phyloP scores from a whole-genome alignment of 2,113 vertebrate species.

The Rhea americana region DNA sequence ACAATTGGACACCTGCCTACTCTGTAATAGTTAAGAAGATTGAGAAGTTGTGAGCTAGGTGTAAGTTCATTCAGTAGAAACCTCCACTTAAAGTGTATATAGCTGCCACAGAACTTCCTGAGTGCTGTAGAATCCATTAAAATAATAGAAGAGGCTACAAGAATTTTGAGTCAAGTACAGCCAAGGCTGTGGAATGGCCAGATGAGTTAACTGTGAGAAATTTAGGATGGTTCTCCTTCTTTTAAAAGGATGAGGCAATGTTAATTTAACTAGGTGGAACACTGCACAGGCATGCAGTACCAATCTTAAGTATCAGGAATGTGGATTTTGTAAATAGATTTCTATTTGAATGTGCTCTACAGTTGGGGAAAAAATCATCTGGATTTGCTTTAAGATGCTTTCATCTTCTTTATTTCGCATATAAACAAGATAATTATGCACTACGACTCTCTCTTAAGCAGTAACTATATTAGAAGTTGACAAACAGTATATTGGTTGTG shows the following conservation, averaged over 20 bases:
- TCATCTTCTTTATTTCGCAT: background rate
- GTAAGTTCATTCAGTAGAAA: background rate
- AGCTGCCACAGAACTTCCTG: constrained; percentile 52
- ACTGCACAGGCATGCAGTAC: background rate
- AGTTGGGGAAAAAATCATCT: background rate
- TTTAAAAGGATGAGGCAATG: background rate
- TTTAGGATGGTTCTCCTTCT: background rate
- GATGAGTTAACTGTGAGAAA: background rate
- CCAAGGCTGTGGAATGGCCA: background rate
- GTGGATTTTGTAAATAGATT: background rate
- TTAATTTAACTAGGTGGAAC: background rate
- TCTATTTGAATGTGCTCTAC: background rate
- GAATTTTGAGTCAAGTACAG: background rate
- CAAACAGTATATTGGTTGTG: background rate
- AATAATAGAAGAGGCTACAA: background rate
- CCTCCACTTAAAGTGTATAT: background rate
- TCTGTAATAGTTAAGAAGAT: constrained; percentile 15
- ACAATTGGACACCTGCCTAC: background rate
- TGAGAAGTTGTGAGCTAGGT: constrained; percentile 20
- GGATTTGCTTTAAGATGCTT: constrained; percentile 2
- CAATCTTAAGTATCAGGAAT: background rate
- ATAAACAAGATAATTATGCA: background rate
- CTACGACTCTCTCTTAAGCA: background rate
- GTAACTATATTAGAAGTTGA: background rate
- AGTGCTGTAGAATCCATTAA: constrained; percentile 31